Evolutionary conservation across 2,113 vertebrate genomes (phyloP).

Genomic region (Prionailurus bengalensis): DNA sequence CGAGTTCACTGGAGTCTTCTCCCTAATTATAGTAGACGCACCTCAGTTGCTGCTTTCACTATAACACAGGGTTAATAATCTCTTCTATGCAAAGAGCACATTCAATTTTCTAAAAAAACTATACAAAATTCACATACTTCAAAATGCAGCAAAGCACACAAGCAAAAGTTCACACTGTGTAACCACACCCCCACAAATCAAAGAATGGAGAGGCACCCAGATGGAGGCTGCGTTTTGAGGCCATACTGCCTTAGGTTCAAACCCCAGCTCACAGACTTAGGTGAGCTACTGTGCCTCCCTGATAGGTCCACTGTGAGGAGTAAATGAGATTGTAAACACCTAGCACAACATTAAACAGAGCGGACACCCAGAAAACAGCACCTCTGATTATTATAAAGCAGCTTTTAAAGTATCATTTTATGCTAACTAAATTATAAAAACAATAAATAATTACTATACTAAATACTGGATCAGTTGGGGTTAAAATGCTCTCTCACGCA

Average conservation of each 20-base stretch:
- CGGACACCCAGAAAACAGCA: neutral
- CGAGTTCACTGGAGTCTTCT: neutral
- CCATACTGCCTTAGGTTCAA: neutral
- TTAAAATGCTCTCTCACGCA: constrained; percentile 37
- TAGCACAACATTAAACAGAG: neutral
- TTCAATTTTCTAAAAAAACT: constrained; percentile 31
- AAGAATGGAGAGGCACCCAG: neutral
- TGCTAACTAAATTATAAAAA: constrained; percentile 38
- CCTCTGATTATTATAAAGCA: constrained; percentile 24
- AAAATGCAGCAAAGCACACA: neutral
- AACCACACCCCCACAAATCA: neutral
- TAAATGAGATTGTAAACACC: neutral
- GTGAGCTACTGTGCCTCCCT: neutral
- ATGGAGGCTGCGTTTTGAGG: neutral
- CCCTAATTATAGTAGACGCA: neutral
- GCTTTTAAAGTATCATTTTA: constrained; percentile 6
- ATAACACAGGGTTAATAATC: neutral
- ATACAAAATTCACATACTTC: neutral
- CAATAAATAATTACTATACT: constrained; percentile 13
- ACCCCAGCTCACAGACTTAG: neutral
- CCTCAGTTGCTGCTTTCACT: neutral
- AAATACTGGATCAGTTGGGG: neutral
- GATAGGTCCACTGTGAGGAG: neutral
- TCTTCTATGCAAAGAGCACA: neutral
- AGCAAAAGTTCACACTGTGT: neutral